Percentiles rank a stretch among this genome's conserved stretches.
phyloP scores from a whole-genome alignment of 2,888 invertebrate species.

The Salticus scenicus region DNA sequence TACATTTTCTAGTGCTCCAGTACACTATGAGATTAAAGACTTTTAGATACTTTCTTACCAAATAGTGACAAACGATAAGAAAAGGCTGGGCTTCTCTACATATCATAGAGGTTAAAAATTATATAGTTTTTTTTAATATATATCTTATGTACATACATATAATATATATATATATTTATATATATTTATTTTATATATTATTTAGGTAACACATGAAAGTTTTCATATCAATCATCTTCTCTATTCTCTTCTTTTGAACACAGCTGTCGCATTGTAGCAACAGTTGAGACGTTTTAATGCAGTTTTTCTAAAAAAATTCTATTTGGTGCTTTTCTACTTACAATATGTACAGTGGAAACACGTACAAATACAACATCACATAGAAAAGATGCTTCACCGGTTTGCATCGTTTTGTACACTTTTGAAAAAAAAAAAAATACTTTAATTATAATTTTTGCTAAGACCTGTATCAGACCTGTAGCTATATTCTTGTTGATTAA shows the following conservation, averaged over 20 bases:
- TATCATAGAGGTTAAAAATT: constrained; percentile 12
- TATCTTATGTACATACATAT: constrained; percentile 55
- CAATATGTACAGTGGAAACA: constrained; percentile 69
- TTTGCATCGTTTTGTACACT: constrained; percentile 64
- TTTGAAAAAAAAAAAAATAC: constrained; percentile 39
- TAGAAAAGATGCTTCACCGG: constrained; percentile 58
- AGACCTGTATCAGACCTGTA: constrained; percentile 58
- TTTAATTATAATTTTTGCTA: constrained; percentile 58
- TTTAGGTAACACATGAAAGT: constrained; percentile 54
- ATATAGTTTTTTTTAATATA: constrained; percentile 41
- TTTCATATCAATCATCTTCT: constrained; percentile 23
- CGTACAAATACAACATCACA: constrained; percentile 70
- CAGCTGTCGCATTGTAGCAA: constrained; percentile 44
- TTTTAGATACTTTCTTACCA: constrained; percentile 6
- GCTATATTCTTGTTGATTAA: constrained; percentile 23
- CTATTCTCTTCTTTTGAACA: background rate
- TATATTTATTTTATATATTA: constrained; percentile 24
- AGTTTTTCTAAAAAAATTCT: constrained; percentile 58
- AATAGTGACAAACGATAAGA: background rate
- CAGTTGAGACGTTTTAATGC: constrained; percentile 54
- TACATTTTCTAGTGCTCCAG: background rate
- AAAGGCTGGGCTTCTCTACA: constrained; percentile 6
- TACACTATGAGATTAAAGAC: background rate
- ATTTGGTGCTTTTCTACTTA: constrained; percentile 66
- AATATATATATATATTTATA: constrained; percentile 47